Conservation (phyloP, 2,797 vertebrate species). For the Cossypha polioptera region DNA sequence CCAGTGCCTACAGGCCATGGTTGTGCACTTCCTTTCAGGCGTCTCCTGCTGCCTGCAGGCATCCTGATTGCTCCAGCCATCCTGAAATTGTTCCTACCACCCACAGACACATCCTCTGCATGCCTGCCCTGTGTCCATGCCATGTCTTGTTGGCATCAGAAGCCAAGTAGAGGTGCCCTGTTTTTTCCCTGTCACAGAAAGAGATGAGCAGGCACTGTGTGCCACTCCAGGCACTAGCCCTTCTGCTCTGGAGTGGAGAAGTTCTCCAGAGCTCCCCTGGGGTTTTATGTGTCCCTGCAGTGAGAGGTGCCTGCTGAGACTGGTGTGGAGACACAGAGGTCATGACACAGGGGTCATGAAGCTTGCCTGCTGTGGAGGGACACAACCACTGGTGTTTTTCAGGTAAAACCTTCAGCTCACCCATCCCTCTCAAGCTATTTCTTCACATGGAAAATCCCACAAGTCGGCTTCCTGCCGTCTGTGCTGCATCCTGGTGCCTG, state of each 20-base stretch:
- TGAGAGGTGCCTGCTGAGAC: neutral
- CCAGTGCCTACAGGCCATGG: neutral
- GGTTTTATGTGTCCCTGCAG: neutral
- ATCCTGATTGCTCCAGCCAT: neutral
- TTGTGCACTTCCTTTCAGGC: neutral
- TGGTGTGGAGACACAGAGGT: neutral
- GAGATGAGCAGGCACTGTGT: neutral
- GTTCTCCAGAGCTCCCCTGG: neutral
- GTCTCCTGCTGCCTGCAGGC: neutral
- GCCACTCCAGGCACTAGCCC: accelerated
- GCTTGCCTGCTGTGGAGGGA: neutral
- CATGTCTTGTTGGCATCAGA: neutral
- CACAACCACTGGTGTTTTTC: neutral
- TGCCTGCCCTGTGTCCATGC: neutral
- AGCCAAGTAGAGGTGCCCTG: neutral
- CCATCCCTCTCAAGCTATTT: neutral
- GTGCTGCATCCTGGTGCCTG: neutral
- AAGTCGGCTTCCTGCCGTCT: neutral
- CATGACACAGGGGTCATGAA: accelerated
- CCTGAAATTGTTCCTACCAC: neutral
- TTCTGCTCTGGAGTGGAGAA: neutral
- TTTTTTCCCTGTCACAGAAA: neutral
- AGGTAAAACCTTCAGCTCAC: neutral
- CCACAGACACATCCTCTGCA: neutral
- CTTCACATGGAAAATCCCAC: neutral